Evolutionary conservation across 1,140 invertebrate species (phyloP).

Genomic region (Cryptotermes secundus): DNA sequence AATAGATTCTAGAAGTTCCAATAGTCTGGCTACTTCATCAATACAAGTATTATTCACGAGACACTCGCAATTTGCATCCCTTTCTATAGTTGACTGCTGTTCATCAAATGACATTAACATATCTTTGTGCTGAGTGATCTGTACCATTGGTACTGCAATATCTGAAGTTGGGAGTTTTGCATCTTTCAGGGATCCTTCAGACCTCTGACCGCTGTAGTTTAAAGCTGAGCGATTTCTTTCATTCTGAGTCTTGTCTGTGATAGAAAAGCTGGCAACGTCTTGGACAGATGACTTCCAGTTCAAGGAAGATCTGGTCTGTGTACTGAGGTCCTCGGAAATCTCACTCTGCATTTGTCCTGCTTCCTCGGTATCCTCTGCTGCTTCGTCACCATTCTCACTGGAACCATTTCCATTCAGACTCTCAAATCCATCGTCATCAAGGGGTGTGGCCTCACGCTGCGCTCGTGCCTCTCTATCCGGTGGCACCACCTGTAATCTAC

Average conservation of each 20-base stretch:
- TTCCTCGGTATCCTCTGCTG: slow-evolving; percentile 30
- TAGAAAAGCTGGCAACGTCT: neutral
- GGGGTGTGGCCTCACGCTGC: slow-evolving; percentile 41
- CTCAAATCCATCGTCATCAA: slow-evolving; percentile 81
- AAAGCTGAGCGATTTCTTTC: neutral
- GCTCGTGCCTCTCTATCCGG: neutral
- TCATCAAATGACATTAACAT: neutral
- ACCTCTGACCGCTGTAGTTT: neutral
- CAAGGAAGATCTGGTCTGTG: neutral
- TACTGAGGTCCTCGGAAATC: neutral
- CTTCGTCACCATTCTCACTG: slow-evolving; percentile 61
- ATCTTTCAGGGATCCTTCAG: neutral
- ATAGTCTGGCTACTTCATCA: neutral
- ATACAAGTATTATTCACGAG: neutral
- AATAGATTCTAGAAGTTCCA: neutral
- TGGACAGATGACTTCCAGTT: slow-evolving; percentile 3
- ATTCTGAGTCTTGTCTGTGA: neutral
- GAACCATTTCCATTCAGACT: slow-evolving; percentile 81
- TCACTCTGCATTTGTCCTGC: slow-evolving; percentile 24
- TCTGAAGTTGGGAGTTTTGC: neutral
- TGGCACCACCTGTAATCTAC: slow-evolving; percentile 19
- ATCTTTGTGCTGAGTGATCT: neutral
- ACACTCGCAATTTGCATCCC: too few species aligned
- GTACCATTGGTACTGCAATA: too few species aligned
- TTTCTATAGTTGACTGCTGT: neutral